Conservation (phyloP, 2,113 vertebrate species). For the Plestiodon gilberti region DNA sequence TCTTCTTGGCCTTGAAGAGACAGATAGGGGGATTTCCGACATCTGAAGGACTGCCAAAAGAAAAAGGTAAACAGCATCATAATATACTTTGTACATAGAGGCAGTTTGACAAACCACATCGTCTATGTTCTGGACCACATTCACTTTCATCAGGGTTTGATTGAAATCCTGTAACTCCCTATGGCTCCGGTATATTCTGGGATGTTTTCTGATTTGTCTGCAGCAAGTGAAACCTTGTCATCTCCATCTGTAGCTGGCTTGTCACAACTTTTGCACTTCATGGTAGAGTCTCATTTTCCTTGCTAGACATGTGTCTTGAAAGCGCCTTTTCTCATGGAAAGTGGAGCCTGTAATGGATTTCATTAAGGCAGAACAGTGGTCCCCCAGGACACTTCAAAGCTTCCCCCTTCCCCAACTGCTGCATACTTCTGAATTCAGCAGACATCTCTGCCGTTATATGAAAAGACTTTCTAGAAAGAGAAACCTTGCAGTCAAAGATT, state of each 20-base stretch:
- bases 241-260: conserved; percentile 43
- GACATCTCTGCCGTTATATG: conserved; percentile 28
- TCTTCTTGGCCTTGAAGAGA: background rate
- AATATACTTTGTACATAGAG: conserved; percentile 6
- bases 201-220: conserved; percentile 52
- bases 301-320: conserved; percentile 36
- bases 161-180: conserved; percentile 36
- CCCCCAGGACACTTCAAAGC: conserved; percentile 52
- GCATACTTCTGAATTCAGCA: conserved; percentile 40
- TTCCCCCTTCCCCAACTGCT: conserved; percentile 41
- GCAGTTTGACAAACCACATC: background rate
- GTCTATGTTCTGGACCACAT: conserved; percentile 35
- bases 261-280: conserved; percentile 60
- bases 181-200: conserved; percentile 18
- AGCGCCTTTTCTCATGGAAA: conserved; percentile 52
- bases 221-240: conserved; percentile 52
- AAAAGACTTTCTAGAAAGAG: conserved; percentile 51
- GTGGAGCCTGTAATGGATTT: conserved; percentile 60
- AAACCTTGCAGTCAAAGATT: conserved; percentile 17
- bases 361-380: conserved; percentile 55
- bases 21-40: background rate
- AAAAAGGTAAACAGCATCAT: background rate
- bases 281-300: conserved; percentile 48
- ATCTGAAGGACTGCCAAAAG: conserved; percentile 8
- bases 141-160: conserved; percentile 31